Evolutionary conservation across 2,797 vertebrate species (phyloP).

Genomic region (Aselliscus stoliczkanus): DNA sequence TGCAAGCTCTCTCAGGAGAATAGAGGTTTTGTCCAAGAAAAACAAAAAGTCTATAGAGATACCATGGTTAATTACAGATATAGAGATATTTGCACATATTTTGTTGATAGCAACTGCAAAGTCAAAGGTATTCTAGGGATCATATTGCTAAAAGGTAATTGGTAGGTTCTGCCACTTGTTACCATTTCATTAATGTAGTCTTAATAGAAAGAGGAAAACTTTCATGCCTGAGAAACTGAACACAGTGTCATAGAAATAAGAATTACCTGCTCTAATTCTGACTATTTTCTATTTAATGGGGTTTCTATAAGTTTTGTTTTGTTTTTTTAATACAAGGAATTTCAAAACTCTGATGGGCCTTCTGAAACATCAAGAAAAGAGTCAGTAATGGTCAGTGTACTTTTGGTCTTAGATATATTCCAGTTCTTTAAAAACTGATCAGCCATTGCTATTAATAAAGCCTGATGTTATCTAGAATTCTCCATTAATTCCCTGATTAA

Average conservation of each 20-base stretch:
- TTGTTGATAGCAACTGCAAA: background rate
- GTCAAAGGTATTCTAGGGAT: background rate
- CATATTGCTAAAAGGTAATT: background rate
- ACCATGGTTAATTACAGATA: background rate
- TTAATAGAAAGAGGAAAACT: background rate
- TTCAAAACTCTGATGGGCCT: background rate
- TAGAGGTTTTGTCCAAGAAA: background rate
- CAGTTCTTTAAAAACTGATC: background rate
- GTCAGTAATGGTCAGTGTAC: background rate
- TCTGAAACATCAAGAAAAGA: background rate
- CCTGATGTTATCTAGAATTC: background rate
- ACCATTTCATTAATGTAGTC: background rate
- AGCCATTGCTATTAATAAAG: background rate
- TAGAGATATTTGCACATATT: background rate
- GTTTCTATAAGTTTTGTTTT: background rate
- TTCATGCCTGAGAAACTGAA: background rate
- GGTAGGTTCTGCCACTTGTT: background rate
- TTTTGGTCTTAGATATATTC: background rate
- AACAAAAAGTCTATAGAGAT: background rate
- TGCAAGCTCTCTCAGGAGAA: background rate
- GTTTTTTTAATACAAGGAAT: background rate
- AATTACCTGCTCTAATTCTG: background rate
- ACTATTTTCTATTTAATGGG: background rate
- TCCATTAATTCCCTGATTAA: background rate
- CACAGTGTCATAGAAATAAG: background rate